phyloP scores from a whole-genome alignment of 2,797 vertebrate genomes.

The Pelochelys cantorii region DNA sequence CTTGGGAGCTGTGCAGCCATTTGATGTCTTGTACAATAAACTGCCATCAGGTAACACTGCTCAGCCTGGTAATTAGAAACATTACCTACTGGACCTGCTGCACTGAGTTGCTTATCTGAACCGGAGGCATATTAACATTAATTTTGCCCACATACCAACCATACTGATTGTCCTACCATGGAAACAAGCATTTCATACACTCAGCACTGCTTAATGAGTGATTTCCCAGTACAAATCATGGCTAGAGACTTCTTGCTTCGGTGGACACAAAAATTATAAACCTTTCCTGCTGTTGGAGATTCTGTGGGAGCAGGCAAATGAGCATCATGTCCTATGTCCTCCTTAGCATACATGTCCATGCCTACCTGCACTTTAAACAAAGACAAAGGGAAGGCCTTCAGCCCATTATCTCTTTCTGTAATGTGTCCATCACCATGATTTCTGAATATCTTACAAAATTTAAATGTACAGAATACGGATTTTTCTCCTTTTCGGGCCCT shows the following conservation, averaged over 20 bases:
- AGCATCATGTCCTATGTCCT: slow-evolving; percentile 54
- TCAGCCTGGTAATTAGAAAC: slow-evolving; percentile 25
- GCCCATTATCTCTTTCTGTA: not conserved
- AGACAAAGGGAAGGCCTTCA: slow-evolving; percentile 13
- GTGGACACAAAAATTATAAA: slow-evolving; percentile 24
- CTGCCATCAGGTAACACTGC: not conserved
- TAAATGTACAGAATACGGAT: not conserved
- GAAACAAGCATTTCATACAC: not conserved
- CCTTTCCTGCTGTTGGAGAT: slow-evolving; percentile 34
- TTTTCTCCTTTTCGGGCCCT: not conserved
- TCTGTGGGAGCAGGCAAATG: slow-evolving; percentile 48
- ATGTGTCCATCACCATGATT: not conserved
- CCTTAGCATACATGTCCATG: slow-evolving; percentile 45
- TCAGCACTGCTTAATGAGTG: slow-evolving; percentile 5
- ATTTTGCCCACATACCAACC: not conserved
- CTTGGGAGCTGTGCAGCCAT: not conserved
- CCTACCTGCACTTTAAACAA: slow-evolving; percentile 26
- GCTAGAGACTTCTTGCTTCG: slow-evolving; percentile 27
- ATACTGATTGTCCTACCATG: slow-evolving; percentile 33
- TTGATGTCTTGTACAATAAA: not conserved
- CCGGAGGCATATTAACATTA: not conserved
- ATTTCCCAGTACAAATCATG: not conserved
- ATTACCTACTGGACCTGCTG: not conserved
- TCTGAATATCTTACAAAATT: not conserved
- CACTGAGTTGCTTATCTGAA: slow-evolving; percentile 9